Evolutionary conservation across 2,888 invertebrate genomes (phyloP).

Genomic region (Alsophila aescularia): DNA sequence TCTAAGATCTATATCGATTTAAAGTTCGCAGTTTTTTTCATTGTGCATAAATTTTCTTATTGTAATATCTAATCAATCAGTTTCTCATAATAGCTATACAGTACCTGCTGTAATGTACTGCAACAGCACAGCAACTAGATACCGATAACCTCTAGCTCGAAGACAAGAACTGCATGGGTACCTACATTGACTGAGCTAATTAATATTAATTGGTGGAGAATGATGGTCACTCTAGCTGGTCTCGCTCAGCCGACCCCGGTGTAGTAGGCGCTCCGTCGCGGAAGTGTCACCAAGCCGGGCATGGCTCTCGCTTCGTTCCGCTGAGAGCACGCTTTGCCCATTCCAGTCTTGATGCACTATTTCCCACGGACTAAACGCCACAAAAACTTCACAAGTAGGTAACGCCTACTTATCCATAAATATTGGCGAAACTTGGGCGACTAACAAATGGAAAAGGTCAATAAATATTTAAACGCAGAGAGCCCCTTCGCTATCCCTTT

Average conservation of each 20-base stretch:
- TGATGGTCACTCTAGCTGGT: constrained; percentile 50
- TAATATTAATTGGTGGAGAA: neutral
- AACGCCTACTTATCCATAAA: constrained; percentile 10
- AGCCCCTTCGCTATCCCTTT: constrained; percentile 14
- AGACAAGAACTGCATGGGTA: no score
- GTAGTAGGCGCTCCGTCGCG: constrained; percentile 65
- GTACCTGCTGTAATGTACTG: no score
- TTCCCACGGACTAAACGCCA: constrained; percentile 51
- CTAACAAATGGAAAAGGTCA: constrained; percentile 5
- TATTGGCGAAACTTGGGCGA: constrained; percentile 17
- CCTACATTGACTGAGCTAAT: neutral
- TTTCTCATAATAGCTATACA: no score
- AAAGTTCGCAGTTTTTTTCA: no score
- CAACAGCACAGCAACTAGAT: no score
- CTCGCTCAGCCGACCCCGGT: constrained; percentile 61
- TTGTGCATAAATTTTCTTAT: no score
- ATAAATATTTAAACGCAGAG: constrained; percentile 14
- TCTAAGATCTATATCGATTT: no score
- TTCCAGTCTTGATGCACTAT: constrained; percentile 46
- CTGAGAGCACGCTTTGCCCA: constrained; percentile 56
- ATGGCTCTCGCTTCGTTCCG: constrained; percentile 75
- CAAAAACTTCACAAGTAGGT: constrained; percentile 27
- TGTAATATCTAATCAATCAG: no score
- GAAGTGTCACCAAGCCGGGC: constrained; percentile 68
- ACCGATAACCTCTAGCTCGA: no score